phyloP scores from a whole-genome alignment of 2,113 vertebrate species.

The Malaclemys terrapin region DNA sequence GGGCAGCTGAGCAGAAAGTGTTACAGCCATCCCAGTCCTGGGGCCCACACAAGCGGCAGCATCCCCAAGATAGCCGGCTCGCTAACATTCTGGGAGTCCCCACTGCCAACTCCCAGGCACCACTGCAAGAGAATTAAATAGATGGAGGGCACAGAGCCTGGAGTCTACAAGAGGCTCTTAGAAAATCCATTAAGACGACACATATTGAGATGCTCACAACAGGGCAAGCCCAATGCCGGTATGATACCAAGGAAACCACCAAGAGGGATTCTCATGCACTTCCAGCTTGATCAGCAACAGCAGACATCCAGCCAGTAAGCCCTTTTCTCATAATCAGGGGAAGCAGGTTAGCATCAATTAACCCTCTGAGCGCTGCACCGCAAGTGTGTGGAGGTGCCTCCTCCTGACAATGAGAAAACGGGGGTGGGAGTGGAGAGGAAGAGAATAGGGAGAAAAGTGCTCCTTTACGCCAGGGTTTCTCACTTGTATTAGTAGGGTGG shows the following conservation, averaged over 20 bases:
- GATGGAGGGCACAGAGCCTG: not conserved
- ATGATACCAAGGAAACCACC: not conserved
- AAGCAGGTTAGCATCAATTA: not conserved
- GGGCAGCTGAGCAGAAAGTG: not conserved
- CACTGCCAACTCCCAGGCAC: not conserved
- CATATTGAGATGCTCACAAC: not conserved
- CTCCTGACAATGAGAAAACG: not conserved
- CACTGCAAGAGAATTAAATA: not conserved
- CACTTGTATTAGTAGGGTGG: no score
- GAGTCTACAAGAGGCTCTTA: not conserved
- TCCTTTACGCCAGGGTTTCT: no score
- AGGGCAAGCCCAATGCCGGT: not conserved
- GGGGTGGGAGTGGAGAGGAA: no score
- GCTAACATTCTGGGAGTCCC: not conserved
- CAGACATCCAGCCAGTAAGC: not conserved
- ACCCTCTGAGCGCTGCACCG: not conserved
- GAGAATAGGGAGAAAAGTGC: no score
- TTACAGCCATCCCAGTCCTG: not conserved
- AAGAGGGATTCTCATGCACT: not conserved
- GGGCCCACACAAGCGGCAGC: not conserved
- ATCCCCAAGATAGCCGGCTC: not conserved
- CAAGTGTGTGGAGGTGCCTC: not conserved
- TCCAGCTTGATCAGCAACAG: not conserved
- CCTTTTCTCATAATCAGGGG: not conserved
- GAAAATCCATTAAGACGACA: not conserved